Evolutionary conservation across 1,140 invertebrate genomes (phyloP).

Genomic region (Zaprionus gabonicus): DNA sequence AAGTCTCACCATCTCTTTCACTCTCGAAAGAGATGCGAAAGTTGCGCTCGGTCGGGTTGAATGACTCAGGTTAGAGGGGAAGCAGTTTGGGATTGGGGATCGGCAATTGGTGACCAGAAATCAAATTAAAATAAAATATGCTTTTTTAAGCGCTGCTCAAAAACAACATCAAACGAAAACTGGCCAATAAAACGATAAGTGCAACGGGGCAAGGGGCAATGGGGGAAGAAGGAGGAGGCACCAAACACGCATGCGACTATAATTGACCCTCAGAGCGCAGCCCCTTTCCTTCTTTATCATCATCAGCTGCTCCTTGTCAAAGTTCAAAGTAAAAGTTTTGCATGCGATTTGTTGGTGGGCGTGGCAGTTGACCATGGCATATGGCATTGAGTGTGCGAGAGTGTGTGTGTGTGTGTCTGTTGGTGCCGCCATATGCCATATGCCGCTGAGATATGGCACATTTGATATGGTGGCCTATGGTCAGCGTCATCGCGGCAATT

Average conservation of each 20-base stretch:
- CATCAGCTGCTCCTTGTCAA: conserved; percentile 31
- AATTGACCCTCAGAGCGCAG: conserved; percentile 5
- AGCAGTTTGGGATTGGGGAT: neutral
- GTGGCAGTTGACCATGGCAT: conserved; percentile 36
- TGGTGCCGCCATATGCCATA: neutral
- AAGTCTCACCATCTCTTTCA: conserved; percentile 9
- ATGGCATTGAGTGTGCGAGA: conserved; percentile 28
- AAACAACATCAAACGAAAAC: conserved; percentile 19
- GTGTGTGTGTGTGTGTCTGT: too few relatives aligned
- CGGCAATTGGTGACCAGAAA: conserved; percentile 44
- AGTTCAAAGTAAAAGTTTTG: conserved; percentile 59
- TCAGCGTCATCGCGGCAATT: conserved; percentile 29
- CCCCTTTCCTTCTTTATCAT: neutral
- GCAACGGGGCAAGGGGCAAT: neutral
- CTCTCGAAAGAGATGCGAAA: conserved; percentile 52
- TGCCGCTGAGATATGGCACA: conserved; percentile 22
- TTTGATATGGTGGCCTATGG: conserved; percentile 20
- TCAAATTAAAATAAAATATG: conserved; percentile 63
- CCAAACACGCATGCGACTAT: conserved; percentile 21
- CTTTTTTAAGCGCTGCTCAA: conserved; percentile 27
- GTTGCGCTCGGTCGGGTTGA: conserved; percentile 61
- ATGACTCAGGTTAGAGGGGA: conserved; percentile 59
- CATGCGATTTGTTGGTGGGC: conserved; percentile 17
- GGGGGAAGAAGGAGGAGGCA: neutral
- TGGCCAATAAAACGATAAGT: conserved; percentile 32